phyloP scores from a whole-genome alignment of 2,797 vertebrate genomes.

The Tiaroga cobitis region DNA sequence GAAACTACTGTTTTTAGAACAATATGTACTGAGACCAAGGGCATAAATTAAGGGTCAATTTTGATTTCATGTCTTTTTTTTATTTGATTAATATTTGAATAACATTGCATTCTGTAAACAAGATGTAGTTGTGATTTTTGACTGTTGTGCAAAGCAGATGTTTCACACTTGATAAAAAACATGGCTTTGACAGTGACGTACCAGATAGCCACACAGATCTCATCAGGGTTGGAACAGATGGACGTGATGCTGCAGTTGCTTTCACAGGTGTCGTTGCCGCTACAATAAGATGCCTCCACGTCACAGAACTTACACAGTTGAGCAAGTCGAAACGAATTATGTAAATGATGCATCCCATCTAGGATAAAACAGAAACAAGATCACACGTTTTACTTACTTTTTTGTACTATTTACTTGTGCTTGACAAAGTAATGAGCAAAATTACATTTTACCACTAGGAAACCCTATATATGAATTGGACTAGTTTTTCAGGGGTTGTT shows the following conservation, averaged over 20 bases:
- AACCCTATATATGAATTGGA: background rate
- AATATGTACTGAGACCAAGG: background rate
- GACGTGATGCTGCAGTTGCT: slow-evolving; percentile 76
- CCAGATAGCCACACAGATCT: slow-evolving; percentile 81
- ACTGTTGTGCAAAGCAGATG: background rate
- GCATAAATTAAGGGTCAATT: background rate
- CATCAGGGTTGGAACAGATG: slow-evolving; percentile 52
- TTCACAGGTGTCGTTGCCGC: slow-evolving; percentile 68
- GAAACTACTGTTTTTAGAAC: background rate
- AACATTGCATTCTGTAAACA: background rate
- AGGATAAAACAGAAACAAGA: slow-evolving; percentile 47
- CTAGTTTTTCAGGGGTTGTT: background rate
- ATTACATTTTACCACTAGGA: background rate
- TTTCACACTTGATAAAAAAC: background rate
- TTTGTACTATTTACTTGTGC: background rate
- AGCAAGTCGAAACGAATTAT: background rate
- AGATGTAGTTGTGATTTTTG: background rate
- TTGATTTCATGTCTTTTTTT: background rate
- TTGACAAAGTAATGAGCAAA: background rate
- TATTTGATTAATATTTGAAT: background rate
- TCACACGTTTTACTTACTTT: background rate
- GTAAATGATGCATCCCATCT: slow-evolving; percentile 56
- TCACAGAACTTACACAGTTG: slow-evolving; percentile 81
- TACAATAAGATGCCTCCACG: slow-evolving; percentile 65
- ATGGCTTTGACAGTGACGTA: slow-evolving; percentile 58